These are phyloP conservation scores for Idaea straminata DNA, from an alignment of 2,888 invertebrate species.

Conservation along the genomic window DNA sequence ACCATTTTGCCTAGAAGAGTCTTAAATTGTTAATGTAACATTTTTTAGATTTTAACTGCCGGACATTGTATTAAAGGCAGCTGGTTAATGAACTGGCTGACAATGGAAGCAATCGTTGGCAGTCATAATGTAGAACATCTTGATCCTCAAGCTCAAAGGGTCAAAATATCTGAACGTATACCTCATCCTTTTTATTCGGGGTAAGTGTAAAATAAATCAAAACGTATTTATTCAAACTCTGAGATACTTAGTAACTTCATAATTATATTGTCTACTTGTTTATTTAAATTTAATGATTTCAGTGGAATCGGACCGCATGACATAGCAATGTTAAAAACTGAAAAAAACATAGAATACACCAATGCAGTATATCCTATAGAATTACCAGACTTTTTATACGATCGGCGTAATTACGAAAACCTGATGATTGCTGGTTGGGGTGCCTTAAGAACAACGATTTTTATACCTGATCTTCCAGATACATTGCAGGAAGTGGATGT, in stretches of 20 bases:
- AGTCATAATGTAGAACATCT: conserved; percentile 56
- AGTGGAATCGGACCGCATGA: conserved; percentile 75
- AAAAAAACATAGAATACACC: conserved; percentile 50
- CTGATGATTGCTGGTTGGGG: conserved; percentile 77
- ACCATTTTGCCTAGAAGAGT: no score
- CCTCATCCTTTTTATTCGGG: conserved; percentile 70
- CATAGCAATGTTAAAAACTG: conserved; percentile 72
- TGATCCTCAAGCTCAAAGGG: conserved; percentile 56
- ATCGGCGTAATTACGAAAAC: conserved; percentile 35
- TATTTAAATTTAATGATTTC: conserved; percentile 23
- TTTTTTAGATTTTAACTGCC: conserved; percentile 69
- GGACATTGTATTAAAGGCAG: conserved; percentile 67
- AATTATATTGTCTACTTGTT: background rate
- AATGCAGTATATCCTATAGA: conserved; percentile 63
- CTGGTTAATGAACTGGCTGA: conserved; percentile 55
- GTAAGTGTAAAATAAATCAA: conserved; percentile 39
- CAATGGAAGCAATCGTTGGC: conserved; percentile 71
- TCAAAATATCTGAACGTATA: conserved; percentile 50
- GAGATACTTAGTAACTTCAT: no score
- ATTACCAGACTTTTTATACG: conserved; percentile 51
- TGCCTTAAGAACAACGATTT: conserved; percentile 52
- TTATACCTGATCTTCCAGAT: conserved; percentile 61
- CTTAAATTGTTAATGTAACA: no score
- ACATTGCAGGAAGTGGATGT: conserved; percentile 69
- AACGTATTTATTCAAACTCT: no score